A percentile compares a stretch with the other conserved stretches of the same genome.
phyloP scores from a whole-genome alignment of 37 sponge, comb jelly and placozoan genomes.

The Hexactinellida sp. region DNA sequence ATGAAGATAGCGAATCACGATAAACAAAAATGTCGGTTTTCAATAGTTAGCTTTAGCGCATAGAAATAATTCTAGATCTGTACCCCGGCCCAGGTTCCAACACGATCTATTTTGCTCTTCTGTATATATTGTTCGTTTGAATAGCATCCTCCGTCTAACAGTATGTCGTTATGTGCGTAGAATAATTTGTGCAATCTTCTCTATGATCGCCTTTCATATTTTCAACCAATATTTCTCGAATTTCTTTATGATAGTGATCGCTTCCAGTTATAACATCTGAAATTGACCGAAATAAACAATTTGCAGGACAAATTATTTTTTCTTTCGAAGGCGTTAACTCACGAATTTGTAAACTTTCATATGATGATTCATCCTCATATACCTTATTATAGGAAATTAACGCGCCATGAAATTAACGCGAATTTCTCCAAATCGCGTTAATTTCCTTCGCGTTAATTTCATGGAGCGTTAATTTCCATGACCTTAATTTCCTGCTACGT shows the following conservation, averaged over 20 bases:
- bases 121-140: constrained; percentile 15
- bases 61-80: neutral
- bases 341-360: neutral
- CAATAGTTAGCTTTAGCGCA: neutral
- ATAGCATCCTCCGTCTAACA: neutral
- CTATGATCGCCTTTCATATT: constrained; percentile 53
- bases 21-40: neutral
- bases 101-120: neutral
- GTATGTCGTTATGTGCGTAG: neutral
- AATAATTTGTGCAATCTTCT: constrained; percentile 12
- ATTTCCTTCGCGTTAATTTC: no score
- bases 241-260: constrained; percentile 9
- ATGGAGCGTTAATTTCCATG: no score
- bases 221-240: constrained; percentile 31
- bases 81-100: neutral
- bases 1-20: neutral
- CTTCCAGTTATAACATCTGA: neutral
- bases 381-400: no score
- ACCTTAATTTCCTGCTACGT: no score
- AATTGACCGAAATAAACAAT: constrained; percentile 7
- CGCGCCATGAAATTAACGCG: no score
- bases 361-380: neutral
- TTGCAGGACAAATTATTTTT: neutral
- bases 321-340: constrained; percentile 12
- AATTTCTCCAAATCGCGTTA: no score